phyloP scores from a whole-genome alignment of 2,113 vertebrate species.

The Panthera tigris region DNA sequence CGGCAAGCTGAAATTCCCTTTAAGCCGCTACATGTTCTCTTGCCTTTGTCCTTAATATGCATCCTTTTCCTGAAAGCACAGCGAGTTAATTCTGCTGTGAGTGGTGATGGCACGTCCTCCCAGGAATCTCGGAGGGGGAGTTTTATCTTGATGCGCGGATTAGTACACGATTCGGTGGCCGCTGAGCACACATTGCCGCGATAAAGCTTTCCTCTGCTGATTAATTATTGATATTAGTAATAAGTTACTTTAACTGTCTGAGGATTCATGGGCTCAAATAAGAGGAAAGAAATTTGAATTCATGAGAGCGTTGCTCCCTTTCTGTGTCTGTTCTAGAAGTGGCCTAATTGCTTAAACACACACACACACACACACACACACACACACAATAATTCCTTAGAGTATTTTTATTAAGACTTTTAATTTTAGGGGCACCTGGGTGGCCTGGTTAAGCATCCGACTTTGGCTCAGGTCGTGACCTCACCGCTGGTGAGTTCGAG shows the following conservation, averaged over 20 bases:
- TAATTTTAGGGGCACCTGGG: background rate
- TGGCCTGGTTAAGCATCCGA: too few relatives aligned
- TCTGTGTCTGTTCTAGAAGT: conserved; percentile 28
- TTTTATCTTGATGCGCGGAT: conserved; percentile 16
- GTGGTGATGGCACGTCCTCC: background rate
- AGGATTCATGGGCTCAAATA: background rate
- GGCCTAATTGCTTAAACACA: background rate
- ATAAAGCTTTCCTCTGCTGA: conserved; percentile 14
- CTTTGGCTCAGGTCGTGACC: too few relatives aligned
- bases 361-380: background rate
- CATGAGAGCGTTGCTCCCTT: background rate
- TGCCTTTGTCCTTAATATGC: conserved; percentile 10
- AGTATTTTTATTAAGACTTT: background rate
- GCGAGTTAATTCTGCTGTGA: background rate
- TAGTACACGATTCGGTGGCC: background rate
- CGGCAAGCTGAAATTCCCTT: background rate
- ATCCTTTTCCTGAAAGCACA: conserved; percentile 15
- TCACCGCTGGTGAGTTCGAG: too few relatives aligned
- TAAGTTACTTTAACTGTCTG: background rate
- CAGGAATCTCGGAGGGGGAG: background rate
- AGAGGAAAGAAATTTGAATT: background rate
- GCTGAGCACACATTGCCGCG: conserved; percentile 23
- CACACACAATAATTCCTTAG: background rate
- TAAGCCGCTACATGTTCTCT: background rate
- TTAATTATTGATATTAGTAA: conserved; percentile 35